A percentile compares a stretch with the other conserved stretches of the same genome.
Conservation (phyloP, 2,888 invertebrate species). For the Alloplasta piceator region DNA sequence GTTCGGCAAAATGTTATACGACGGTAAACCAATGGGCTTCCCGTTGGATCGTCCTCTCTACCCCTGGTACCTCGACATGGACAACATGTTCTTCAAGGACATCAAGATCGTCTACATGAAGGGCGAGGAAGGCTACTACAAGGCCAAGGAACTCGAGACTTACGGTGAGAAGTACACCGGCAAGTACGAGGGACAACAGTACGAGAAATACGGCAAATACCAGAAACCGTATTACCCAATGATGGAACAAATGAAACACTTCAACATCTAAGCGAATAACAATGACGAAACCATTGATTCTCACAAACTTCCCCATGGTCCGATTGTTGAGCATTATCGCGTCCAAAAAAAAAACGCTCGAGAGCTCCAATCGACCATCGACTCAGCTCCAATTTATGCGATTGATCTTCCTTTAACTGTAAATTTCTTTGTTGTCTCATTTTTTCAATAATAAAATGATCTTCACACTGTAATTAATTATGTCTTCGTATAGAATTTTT, state of each 20-base stretch:
- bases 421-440: constrained; percentile 35
- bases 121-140: constrained; percentile 69
- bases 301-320: constrained; percentile 28
- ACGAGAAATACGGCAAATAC: constrained; percentile 51
- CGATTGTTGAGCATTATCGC: neutral
- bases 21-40: constrained; percentile 85
- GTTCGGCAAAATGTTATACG: constrained; percentile 82
- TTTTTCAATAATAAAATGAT: constrained; percentile 40
- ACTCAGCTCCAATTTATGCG: constrained; percentile 25
- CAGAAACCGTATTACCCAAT: constrained; percentile 50
- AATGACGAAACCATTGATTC: constrained; percentile 25
- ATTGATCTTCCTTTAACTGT: constrained; percentile 30
- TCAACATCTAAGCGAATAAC: constrained; percentile 50
- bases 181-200: constrained; percentile 44
- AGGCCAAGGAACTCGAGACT: constrained; percentile 27
- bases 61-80: constrained; percentile 84
- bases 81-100: constrained; percentile 87
- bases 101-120: constrained; percentile 85
- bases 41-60: constrained; percentile 86
- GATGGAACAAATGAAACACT: constrained; percentile 32
- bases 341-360: constrained; percentile 21
- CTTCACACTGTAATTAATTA: constrained; percentile 26
- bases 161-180: constrained; percentile 52
- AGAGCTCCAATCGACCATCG: constrained; percentile 28
- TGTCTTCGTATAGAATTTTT: neutral